These are phyloP conservation scores for Clavelina lepadiformis DNA, from an alignment of 23 tunicate species.

Conservation along the genomic window DNA sequence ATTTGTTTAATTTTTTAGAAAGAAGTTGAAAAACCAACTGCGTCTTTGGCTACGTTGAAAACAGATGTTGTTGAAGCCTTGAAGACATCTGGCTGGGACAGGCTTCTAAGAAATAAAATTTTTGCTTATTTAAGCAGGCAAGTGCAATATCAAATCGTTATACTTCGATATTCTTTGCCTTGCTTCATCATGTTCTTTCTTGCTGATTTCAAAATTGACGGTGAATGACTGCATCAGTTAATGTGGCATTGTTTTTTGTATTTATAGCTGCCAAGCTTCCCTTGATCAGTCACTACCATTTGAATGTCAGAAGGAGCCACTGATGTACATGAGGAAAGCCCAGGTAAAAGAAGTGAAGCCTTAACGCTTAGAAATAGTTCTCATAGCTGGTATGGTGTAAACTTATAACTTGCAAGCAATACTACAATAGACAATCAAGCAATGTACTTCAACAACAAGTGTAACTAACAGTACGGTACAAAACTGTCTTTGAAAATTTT, in stretches of 20 bases:
- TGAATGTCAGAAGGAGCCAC: constrained; percentile 72
- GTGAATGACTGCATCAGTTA: too few relatives aligned
- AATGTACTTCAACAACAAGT: too few relatives aligned
- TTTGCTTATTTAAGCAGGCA: constrained; percentile 34
- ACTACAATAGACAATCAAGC: too few relatives aligned
- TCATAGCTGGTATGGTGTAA: too few relatives aligned
- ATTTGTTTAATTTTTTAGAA: too few relatives aligned
- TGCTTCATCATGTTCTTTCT: too few relatives aligned
- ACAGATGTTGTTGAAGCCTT: constrained; percentile 54
- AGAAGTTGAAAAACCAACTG: constrained; percentile 61
- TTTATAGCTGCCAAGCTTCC: constrained; percentile 7
- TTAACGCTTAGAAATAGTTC: too few relatives aligned
- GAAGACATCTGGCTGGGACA: constrained; percentile 73
- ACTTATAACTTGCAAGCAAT: too few relatives aligned
- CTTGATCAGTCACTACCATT: constrained; percentile 23
- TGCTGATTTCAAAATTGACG: too few relatives aligned
- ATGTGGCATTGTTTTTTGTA: too few relatives aligned
- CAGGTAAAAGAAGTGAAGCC: constrained; percentile 40
- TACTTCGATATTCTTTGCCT: not conserved
- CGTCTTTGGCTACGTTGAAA: constrained; percentile 40
- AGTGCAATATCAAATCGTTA: not conserved
- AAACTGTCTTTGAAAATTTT: too few relatives aligned
- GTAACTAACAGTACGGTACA: too few relatives aligned
- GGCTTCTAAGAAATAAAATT: constrained; percentile 57
- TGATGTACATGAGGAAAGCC: constrained; percentile 81